Evolutionary conservation across 1,140 invertebrate genomes (phyloP).

Genomic region (Neomicropteryx cornuta): DNA sequence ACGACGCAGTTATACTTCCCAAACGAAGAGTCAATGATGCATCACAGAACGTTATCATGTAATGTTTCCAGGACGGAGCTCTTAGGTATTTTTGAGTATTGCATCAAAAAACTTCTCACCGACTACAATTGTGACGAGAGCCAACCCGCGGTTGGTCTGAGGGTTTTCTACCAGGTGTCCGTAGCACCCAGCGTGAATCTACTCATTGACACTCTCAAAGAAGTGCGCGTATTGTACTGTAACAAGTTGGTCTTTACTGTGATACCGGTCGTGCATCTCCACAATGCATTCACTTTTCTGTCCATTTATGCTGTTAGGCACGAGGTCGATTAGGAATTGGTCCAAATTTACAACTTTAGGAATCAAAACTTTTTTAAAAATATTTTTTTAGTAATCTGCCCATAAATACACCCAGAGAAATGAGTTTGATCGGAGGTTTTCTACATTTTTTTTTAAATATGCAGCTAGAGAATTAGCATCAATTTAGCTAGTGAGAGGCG

Average conservation of each 20-base stretch:
- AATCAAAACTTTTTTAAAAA: no score
- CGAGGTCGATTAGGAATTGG: constrained; percentile 24
- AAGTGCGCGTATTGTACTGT: constrained; percentile 34
- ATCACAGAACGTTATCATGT: constrained; percentile 37
- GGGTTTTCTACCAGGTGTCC: constrained; percentile 63
- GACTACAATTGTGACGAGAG: constrained; percentile 44
- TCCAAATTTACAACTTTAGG: no score
- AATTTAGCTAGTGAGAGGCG: no score
- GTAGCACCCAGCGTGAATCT: constrained; percentile 40
- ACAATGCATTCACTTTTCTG: constrained; percentile 65
- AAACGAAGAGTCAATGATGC: constrained; percentile 40
- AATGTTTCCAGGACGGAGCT: constrained; percentile 48
- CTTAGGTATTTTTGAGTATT: constrained; percentile 57
- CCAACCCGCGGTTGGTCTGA: constrained; percentile 51
- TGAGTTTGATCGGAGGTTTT: no score
- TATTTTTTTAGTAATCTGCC: no score
- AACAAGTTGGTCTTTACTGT: constrained; percentile 56
- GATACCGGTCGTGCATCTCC: constrained; percentile 64
- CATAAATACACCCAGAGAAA: no score
- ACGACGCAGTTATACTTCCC: constrained; percentile 48
- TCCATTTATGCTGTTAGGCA: constrained; percentile 61
- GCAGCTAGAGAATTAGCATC: no score
- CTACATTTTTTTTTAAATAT: no score
- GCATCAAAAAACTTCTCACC: constrained; percentile 58
- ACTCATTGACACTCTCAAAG: constrained; percentile 41